These are phyloP conservation scores for Gallinago solitaria DNA, from an alignment of 2,797 vertebrate species.

Conservation along the genomic window DNA sequence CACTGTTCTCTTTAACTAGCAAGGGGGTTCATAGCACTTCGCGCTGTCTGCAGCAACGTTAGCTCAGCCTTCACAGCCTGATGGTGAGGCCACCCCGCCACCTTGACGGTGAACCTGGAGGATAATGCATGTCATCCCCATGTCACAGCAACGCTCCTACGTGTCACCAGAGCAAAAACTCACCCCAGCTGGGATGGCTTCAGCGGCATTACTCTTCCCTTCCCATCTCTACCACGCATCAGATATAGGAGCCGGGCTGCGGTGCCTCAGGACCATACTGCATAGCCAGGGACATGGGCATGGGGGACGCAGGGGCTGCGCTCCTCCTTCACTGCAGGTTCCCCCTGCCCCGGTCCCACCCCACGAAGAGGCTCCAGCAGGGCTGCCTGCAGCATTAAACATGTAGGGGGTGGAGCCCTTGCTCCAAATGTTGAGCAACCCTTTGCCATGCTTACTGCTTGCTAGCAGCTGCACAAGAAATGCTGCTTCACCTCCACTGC, in stretches of 20 bases:
- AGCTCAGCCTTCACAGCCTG: not conserved
- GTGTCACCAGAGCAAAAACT: not conserved
- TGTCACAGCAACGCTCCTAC: not conserved
- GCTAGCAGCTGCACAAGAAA: not conserved
- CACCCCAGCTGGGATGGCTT: rapidly evolving
- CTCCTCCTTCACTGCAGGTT: not conserved
- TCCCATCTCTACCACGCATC: not conserved
- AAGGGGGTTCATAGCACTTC: not conserved
- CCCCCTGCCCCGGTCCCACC: not conserved
- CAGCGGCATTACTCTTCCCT: not conserved
- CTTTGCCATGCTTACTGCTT: not conserved
- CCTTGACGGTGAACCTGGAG: not conserved
- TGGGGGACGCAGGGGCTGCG: rapidly evolving
- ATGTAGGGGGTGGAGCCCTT: not conserved
- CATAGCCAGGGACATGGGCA: too few species aligned
- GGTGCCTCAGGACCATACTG: rapidly evolving
- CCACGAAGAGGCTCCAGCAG: not conserved
- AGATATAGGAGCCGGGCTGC: rapidly evolving
- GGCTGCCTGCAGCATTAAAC: not conserved
- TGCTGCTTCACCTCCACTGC: not conserved
- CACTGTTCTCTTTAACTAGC: not conserved
- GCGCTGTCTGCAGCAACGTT: rapidly evolving
- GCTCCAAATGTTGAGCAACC: rapidly evolving
- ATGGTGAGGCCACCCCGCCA: rapidly evolving
- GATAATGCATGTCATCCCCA: not conserved